Evolutionary conservation across 2,797 vertebrate species (phyloP).

Genomic region (Prionace glauca): DNA sequence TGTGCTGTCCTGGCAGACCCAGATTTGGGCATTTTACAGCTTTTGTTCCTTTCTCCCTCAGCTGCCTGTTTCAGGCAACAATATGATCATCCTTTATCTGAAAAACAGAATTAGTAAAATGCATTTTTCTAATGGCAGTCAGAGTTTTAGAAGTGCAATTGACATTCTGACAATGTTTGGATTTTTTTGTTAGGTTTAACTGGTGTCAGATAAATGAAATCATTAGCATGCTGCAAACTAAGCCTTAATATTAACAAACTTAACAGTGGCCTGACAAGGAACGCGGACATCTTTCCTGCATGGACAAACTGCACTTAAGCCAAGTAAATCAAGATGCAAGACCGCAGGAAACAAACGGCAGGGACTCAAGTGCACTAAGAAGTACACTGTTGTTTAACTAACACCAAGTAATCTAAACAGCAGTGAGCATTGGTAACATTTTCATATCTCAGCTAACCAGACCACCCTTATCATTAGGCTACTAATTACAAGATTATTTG

Average conservation of each 20-base stretch:
- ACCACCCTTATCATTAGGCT: neutral
- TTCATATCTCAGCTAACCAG: neutral
- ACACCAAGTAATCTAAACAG: neutral
- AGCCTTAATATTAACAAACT: neutral
- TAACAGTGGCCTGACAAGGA: neutral
- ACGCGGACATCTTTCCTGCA: neutral
- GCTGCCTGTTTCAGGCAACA: constrained; percentile 76
- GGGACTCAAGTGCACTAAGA: neutral
- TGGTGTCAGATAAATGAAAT: neutral
- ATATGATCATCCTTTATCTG: constrained; percentile 85
- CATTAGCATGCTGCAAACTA: neutral
- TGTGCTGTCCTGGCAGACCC: constrained; percentile 70
- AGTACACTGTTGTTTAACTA: neutral
- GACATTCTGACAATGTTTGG: neutral
- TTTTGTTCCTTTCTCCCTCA: constrained; percentile 50
- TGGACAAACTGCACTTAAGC: neutral
- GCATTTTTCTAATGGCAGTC: neutral
- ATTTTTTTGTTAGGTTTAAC: neutral
- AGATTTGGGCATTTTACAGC: constrained; percentile 96
- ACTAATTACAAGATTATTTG: neutral
- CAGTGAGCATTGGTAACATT: neutral
- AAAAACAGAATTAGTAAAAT: constrained; percentile 48
- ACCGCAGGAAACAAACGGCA: neutral
- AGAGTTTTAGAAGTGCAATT: neutral
- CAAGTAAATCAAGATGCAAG: neutral